Conservation (phyloP, 2,888 invertebrate species). For the Pachymerium ferrugineum region DNA sequence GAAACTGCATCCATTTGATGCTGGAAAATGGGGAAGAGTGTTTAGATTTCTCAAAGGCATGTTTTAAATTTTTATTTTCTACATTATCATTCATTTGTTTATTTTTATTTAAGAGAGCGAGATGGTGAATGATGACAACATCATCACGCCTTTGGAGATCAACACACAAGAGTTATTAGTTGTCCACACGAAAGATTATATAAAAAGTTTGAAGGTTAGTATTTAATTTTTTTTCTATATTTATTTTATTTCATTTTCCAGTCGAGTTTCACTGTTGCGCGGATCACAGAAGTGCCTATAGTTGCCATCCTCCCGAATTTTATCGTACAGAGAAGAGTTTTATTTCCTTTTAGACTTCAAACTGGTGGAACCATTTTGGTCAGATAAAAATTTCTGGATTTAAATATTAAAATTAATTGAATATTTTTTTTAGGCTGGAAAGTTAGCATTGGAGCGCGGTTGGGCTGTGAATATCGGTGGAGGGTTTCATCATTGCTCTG, state of each 20-base stretch:
- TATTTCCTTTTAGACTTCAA: slow-evolving; percentile 72
- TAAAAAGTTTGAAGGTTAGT: slow-evolving; percentile 61
- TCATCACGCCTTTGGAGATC: slow-evolving; percentile 67
- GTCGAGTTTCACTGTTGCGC: slow-evolving; percentile 75
- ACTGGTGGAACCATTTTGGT: slow-evolving; percentile 74
- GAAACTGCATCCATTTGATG: slow-evolving; percentile 80
- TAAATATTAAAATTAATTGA: background rate
- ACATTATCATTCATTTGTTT: background rate
- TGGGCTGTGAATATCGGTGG: slow-evolving; percentile 89
- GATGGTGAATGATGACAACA: slow-evolving; percentile 57
- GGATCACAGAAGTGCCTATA: slow-evolving; percentile 70
- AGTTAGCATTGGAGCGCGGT: slow-evolving; percentile 71
- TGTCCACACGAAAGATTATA: slow-evolving; percentile 69
- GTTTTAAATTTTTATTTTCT: slow-evolving; percentile 30
- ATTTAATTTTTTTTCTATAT: background rate
- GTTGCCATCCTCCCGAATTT: slow-evolving; percentile 70
- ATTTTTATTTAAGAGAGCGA: slow-evolving; percentile 58
- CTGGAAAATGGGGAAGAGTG: slow-evolving; percentile 77
- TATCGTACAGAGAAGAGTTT: slow-evolving; percentile 66
- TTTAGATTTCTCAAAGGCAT: slow-evolving; percentile 49
- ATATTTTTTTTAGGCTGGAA: slow-evolving; percentile 57
- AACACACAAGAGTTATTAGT: slow-evolving; percentile 63
- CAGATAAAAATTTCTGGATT: slow-evolving; percentile 36
- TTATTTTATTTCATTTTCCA: slow-evolving; percentile 47
- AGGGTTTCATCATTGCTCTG: slow-evolving; percentile 84